Evolutionary conservation across 37 sponge, comb jelly and placozoan genomes (phyloP).

Genomic region (Haliclona indistincta): DNA sequence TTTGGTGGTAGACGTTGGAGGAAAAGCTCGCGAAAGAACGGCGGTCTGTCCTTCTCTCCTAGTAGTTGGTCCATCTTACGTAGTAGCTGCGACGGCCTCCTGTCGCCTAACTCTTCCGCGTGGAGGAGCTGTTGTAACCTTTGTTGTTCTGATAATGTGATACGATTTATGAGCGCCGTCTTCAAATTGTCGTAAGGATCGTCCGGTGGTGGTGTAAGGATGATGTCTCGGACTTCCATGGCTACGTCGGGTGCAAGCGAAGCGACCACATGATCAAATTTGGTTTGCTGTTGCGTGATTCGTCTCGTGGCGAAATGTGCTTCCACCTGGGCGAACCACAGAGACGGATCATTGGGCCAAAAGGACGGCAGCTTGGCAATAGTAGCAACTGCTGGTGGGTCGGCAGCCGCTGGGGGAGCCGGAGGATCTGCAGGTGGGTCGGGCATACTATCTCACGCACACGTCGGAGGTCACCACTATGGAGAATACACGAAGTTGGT

Average conservation of each 20-base stretch:
- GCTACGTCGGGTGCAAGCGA: constrained; percentile 29
- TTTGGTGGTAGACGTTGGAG: constrained; percentile 34
- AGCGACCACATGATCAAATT: constrained; percentile 28
- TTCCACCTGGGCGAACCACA: no score
- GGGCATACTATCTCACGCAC: no score
- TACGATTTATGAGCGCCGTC: constrained; percentile 10
- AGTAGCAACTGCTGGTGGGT: not conserved
- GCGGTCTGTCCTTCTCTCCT: not conserved
- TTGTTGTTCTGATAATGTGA: constrained; percentile 9
- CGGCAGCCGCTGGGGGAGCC: no score
- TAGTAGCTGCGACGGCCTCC: constrained; percentile 26
- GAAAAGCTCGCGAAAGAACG: constrained; percentile 22
- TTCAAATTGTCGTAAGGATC: constrained; percentile 7
- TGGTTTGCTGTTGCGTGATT: constrained; percentile 1
- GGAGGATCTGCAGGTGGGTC: no score
- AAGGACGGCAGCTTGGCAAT: constrained; percentile 19
- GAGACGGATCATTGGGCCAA: constrained; percentile 37
- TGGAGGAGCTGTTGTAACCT: constrained; percentile 7
- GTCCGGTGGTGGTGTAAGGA: constrained; percentile 3
- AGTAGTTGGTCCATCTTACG: constrained; percentile 16
- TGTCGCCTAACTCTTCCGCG: constrained; percentile 22
- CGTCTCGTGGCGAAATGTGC: constrained; percentile 11
- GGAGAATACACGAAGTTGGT: no score
- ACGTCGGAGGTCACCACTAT: no score
- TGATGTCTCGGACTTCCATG: constrained; percentile 33